A percentile compares a stretch with the other conserved stretches of the same genome.
Conservation (phyloP, 2,888 invertebrate species). For the Pandemis heparana region DNA sequence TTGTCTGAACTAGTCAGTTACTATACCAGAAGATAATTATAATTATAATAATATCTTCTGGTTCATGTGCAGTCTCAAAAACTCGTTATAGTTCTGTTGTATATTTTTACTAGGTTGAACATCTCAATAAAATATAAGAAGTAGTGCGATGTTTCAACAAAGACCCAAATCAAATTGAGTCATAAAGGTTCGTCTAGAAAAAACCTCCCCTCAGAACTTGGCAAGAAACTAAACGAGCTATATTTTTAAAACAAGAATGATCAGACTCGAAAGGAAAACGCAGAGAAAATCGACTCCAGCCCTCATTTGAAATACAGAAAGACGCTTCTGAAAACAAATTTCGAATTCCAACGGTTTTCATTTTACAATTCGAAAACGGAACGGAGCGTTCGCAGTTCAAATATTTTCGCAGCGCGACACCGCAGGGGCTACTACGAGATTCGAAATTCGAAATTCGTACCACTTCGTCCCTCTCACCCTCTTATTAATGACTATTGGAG, state of each 20-base stretch:
- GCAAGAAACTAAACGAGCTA: background rate
- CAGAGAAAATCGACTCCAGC: background rate
- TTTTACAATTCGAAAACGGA: conserved; percentile 27
- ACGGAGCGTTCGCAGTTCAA: conserved; percentile 6
- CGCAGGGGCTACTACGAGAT: background rate
- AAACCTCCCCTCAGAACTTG: background rate
- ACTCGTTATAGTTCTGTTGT: too few species aligned
- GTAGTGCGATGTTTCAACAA: background rate
- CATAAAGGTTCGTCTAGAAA: background rate
- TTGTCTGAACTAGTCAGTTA: too few species aligned
- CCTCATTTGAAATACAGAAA: conserved; percentile 17
- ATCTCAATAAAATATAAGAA: background rate
- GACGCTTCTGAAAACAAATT: conserved; percentile 39
- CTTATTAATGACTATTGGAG: too few species aligned
- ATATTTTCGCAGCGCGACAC: conserved; percentile 22
- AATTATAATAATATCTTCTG: too few species aligned
- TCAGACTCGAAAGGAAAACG: background rate
- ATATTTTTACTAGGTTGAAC: too few species aligned
- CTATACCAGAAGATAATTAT: too few species aligned
- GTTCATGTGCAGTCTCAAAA: too few species aligned
- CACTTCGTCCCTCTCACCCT: background rate
- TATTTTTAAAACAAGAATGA: background rate
- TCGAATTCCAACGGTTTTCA: conserved; percentile 33
- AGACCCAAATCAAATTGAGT: background rate
- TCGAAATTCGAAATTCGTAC: too few species aligned